These are phyloP conservation scores for Larimichthys crocea DNA, from an alignment of 2,113 vertebrate genomes.

Conservation along the genomic window DNA sequence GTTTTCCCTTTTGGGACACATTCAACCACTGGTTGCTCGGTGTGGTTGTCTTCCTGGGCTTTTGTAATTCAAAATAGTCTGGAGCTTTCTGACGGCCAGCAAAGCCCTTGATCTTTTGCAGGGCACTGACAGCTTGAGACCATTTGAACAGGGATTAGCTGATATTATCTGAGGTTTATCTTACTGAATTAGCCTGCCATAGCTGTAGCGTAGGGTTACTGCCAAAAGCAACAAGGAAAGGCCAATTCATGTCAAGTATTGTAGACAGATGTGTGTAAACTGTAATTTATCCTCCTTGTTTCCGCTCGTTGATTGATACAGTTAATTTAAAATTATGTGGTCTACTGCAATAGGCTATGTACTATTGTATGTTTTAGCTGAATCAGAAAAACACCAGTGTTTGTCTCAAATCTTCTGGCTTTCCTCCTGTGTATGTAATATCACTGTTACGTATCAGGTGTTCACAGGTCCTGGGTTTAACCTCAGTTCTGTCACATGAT, in stretches of 20 bases:
- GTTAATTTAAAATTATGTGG: no score
- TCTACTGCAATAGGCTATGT: no score
- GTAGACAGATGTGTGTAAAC: no score
- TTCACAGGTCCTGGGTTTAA: slow-evolving; percentile 11
- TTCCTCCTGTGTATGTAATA: background rate
- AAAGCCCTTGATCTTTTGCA: slow-evolving; percentile 57
- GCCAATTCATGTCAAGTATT: background rate
- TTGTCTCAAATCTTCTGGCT: background rate
- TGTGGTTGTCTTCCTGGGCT: background rate
- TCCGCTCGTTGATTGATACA: no score
- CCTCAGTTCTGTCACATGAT: slow-evolving; percentile 33
- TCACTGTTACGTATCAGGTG: slow-evolving; percentile 4
- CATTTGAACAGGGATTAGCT: slow-evolving; percentile 76
- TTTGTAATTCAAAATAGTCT: slow-evolving; percentile 23
- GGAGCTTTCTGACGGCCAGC: slow-evolving; percentile 19
- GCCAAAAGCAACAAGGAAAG: slow-evolving; percentile 15
- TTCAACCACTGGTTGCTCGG: no score
- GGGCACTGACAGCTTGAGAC: slow-evolving; percentile 51
- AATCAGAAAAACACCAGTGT: background rate
- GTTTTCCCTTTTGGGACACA: background rate
- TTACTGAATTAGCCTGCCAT: slow-evolving; percentile 60
- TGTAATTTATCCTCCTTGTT: no score
- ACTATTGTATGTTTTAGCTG: background rate
- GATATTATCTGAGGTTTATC: slow-evolving; percentile 71
- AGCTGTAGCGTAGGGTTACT: slow-evolving; percentile 3